Conservation (phyloP, 2,888 invertebrate species). For the Cenopis cana region DNA sequence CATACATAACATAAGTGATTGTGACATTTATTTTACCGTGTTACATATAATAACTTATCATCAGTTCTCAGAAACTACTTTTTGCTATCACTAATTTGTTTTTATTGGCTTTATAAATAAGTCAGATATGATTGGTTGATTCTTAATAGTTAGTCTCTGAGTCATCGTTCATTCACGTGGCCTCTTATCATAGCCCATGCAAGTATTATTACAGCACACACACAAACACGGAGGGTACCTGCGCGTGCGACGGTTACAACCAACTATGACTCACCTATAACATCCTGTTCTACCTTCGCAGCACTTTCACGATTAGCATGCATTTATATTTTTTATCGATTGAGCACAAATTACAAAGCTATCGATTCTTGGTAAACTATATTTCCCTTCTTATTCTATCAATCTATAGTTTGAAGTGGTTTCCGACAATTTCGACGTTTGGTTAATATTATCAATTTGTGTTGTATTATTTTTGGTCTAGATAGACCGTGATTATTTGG, state of each 20-base stretch:
- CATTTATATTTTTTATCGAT: conserved; percentile 39
- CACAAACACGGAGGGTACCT: conserved; percentile 71
- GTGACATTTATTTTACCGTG: conserved; percentile 3
- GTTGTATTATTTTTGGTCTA: background rate
- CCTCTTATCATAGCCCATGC: conserved; percentile 69
- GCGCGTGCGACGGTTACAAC: conserved; percentile 74
- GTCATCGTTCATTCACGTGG: conserved; percentile 76
- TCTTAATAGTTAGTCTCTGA: conserved; percentile 55
- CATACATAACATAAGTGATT: background rate
- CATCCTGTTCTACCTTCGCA: conserved; percentile 78
- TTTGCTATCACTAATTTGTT: conserved; percentile 23
- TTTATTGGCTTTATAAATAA: conserved; percentile 36
- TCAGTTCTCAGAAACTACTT: conserved; percentile 13
- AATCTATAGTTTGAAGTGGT: background rate
- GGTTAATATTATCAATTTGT: too few relatives aligned
- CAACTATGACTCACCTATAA: conserved; percentile 67
- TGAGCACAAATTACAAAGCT: conserved; percentile 17
- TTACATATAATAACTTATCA: background rate
- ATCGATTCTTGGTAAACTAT: conserved; percentile 18
- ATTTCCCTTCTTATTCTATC: conserved; percentile 1
- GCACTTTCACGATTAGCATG: conserved; percentile 71
- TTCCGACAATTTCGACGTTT: background rate
- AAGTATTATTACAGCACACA: conserved; percentile 62
- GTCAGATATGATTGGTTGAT: conserved; percentile 35
- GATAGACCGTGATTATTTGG: background rate